These are phyloP conservation scores for Coreoperca whiteheadi DNA, from an alignment of 2,113 vertebrate species.

Conservation along the genomic window DNA sequence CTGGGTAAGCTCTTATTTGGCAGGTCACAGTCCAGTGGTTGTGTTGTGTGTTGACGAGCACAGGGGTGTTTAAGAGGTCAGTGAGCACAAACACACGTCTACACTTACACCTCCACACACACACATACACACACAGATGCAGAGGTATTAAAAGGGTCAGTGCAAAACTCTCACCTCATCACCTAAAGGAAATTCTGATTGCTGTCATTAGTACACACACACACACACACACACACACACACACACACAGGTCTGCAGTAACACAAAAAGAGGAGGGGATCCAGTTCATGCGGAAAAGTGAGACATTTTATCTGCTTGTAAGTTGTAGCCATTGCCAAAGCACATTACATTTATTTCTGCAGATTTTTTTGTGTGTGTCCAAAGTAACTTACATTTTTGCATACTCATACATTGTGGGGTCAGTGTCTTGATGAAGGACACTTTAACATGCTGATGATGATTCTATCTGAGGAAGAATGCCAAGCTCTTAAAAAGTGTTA, in stretches of 20 bases:
- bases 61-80: conserved; percentile 87
- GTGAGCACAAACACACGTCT: conserved; percentile 77
- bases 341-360: neutral
- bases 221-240: conserved; percentile 40
- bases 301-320: neutral
- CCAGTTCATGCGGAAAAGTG: conserved; percentile 15
- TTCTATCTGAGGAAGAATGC: neutral
- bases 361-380: neutral
- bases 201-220: conserved; percentile 70
- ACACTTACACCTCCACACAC: conserved; percentile 61
- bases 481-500: neutral
- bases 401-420: neutral
- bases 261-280: neutral
- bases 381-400: neutral
- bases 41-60: conserved; percentile 83
- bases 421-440: too few relatives aligned
- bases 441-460: too few relatives aligned
- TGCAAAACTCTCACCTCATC: conserved; percentile 77
- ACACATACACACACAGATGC: conserved; percentile 60
- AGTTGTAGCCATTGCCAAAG: neutral
- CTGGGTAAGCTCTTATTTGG: conserved; percentile 84
- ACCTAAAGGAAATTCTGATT: conserved; percentile 75
- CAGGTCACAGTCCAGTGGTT: conserved; percentile 87
- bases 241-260: conserved; percentile 14
- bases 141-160: conserved; percentile 80